phyloP scores from a whole-genome alignment of 2,113 vertebrate genomes.

The Ochotona princeps region DNA sequence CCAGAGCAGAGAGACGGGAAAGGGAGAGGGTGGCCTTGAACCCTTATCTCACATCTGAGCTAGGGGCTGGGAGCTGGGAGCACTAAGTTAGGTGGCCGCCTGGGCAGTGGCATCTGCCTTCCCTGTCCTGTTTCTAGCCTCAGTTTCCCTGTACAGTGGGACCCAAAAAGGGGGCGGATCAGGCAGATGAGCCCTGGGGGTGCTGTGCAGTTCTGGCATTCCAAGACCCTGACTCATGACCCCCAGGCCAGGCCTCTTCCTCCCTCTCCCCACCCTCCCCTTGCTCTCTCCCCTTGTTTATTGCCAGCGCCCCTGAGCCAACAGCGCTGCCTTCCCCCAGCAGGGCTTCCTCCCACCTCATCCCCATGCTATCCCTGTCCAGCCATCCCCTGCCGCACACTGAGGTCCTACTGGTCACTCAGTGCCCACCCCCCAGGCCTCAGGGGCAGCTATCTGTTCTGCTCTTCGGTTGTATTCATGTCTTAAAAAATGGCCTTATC shows the following conservation, averaged over 20 bases:
- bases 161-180: neutral
- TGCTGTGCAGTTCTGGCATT: slow-evolving; percentile 15
- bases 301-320: slow-evolving; percentile 38
- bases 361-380: neutral
- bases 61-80: neutral
- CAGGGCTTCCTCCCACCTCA: neutral
- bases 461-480: neutral
- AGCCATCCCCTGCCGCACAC: neutral
- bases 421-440: neutral
- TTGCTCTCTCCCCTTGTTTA: slow-evolving; percentile 53
- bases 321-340: neutral
- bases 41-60: neutral
- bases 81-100: neutral
- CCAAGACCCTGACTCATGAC: slow-evolving; percentile 32
- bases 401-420: neutral
- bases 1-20: neutral
- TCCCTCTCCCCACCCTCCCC: slow-evolving; percentile 58
- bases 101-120: neutral
- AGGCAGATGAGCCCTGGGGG: neutral
- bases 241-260: neutral
- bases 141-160: neutral
- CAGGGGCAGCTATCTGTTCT: too few species aligned
- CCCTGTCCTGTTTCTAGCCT: neutral
- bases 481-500: neutral
- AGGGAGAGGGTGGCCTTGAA: neutral